Conservation (phyloP, 2,113 vertebrate species). For the Pituophis catenifer region DNA sequence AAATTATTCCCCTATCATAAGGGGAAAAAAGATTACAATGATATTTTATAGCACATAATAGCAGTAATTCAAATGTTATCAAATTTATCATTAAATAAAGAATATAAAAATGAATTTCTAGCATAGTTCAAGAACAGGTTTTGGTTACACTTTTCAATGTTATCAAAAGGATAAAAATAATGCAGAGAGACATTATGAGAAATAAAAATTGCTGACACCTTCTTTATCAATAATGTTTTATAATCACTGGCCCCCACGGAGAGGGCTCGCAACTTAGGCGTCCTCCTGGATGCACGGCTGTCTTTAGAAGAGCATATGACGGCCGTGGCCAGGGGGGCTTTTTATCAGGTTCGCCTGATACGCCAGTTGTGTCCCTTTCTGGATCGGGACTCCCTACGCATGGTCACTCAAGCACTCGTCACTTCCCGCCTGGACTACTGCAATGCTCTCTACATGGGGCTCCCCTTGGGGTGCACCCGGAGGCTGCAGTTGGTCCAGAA, state of each 20-base stretch:
- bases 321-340: too few species aligned
- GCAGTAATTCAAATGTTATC: constrained; percentile 7
- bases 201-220: constrained; percentile 20
- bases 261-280: too few species aligned
- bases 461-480: too few species aligned
- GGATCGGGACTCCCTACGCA: too few species aligned
- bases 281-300: too few species aligned
- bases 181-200: constrained; percentile 9
- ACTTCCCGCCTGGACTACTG: too few species aligned
- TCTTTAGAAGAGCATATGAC: too few species aligned
- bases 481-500: too few species aligned
- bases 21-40: neutral
- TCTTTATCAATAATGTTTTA: neutral
- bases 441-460: too few species aligned
- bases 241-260: neutral
- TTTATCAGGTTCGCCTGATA: too few species aligned
- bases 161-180: constrained; percentile 13
- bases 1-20: neutral
- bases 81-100: constrained; percentile 2
- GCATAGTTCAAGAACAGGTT: constrained; percentile 18
- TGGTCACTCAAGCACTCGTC: too few species aligned
- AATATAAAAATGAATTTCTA: constrained; percentile 19
- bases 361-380: too few species aligned
- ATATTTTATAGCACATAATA: neutral
- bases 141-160: constrained; percentile 22